Evolutionary conservation across 2,888 invertebrate genomes (phyloP), one percentile per base, ranked within the genome.

Genomic region (Ctena decussata): DNA sequence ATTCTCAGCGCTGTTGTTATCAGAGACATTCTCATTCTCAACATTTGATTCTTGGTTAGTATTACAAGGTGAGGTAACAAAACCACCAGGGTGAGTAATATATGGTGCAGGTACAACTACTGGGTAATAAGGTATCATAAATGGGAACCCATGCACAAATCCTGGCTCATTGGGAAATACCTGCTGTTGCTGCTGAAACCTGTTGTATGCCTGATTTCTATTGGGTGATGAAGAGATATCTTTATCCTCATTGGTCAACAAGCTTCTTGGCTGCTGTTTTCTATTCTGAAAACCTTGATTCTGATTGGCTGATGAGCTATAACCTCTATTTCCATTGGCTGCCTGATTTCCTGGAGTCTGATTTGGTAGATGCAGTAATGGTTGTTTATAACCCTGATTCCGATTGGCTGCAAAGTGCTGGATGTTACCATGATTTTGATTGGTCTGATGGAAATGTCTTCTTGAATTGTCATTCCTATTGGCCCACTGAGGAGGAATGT

Each of bases 381-480:
- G 60, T 41, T 21, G 37, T 18, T 32, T 80, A 32, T 65, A 44
- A 49, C 37, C 37, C 30, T 73, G 73, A 49, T 73, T 73, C n/a
- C 49, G 73, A 73, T 73, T 46, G 73, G 73, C 11, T 30, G 30
- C n/a, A 12, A 57, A 27, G 21, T 65, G 65, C 15, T 30, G 18
- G 8, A 32, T 35, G 35, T 37, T 72, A 49, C n/a, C 30, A 46
- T 21, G 32, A 27, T 72, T 37, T n/a, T 32, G 60, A 53, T 69
- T 44, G 44, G 57, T 30, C 32, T 35, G 46, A 30, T 73, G 65
- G 27, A 32, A 44, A 46, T 46, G 39, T 49, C 76, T 72, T 46
- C 41, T 46, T 27, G 77, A 75, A 53, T 79, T 79, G 18, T 77
- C 85, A 79, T 79, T 88, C 60, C 79, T 79, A 74, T 85, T 87